Percentiles rank a stretch among this genome's conserved stretches.
phyloP scores from a whole-genome alignment of 2,113 vertebrate genomes.

The Oplegnathus fasciatus region DNA sequence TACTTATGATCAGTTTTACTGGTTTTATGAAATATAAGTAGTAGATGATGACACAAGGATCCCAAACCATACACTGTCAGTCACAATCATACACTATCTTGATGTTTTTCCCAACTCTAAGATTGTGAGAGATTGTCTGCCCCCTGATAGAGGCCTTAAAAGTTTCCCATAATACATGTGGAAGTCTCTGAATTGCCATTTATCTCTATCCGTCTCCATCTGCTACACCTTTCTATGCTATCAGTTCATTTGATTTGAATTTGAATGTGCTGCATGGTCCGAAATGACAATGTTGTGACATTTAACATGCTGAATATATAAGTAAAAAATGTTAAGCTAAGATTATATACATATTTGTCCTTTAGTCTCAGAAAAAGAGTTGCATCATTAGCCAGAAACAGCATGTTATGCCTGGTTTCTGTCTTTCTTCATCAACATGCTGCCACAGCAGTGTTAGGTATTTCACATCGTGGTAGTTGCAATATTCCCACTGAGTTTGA shows the following conservation, averaged over 20 bases:
- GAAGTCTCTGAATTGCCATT: no score
- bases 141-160: not conserved
- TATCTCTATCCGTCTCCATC: no score
- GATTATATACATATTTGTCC: not conserved
- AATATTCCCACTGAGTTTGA: slow-evolving; percentile 5
- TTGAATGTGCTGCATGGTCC: not conserved
- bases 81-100: no score
- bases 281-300: not conserved
- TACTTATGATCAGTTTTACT: no score
- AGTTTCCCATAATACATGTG: not conserved
- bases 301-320: not conserved
- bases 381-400: slow-evolving; percentile 5
- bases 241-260: not conserved
- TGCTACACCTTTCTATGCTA: not conserved
- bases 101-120: no score
- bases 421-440: not conserved
- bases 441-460: slow-evolving; percentile 6
- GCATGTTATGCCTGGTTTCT: not conserved
- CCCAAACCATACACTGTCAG: no score
- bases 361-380: not conserved
- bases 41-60: no score
- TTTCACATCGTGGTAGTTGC: slow-evolving; percentile 1
- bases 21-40: no score
- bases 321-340: not conserved
- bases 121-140: not conserved